These are phyloP conservation scores for Gibbula magus DNA, from an alignment of 2,888 invertebrate genomes.

Conservation along the genomic window DNA sequence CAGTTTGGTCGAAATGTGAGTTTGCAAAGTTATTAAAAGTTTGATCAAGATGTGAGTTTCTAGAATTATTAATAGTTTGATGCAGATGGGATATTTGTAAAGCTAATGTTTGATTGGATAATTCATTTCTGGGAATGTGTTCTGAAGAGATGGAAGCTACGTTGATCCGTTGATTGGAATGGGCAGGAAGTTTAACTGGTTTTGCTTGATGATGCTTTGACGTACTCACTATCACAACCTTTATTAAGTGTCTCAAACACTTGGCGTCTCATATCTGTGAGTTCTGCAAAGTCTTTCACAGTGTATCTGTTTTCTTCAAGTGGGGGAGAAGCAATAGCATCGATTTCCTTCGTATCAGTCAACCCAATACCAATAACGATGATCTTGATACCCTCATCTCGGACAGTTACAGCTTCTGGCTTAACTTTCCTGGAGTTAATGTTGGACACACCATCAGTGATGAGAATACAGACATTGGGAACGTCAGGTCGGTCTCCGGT, in stretches of 20 bases:
- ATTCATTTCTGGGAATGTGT: no score
- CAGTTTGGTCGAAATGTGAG: no score
- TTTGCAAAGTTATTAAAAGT: no score
- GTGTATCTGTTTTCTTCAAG: conserved; percentile 57
- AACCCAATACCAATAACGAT: conserved; percentile 56
- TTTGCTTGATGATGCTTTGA: neutral
- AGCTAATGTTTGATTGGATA: no score
- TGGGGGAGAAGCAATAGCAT: conserved; percentile 57
- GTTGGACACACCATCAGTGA: conserved; percentile 70
- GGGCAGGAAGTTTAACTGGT: no score
- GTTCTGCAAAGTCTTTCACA: conserved; percentile 60
- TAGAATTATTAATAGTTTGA: no score
- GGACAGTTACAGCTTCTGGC: conserved; percentile 57
- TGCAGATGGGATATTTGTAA: no score
- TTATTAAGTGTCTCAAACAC: conserved; percentile 46
- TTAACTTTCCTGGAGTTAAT: conserved; percentile 62
- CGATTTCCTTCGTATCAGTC: conserved; percentile 55
- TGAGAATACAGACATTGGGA: conserved; percentile 59
- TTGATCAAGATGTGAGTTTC: no score
- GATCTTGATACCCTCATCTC: conserved; percentile 47
- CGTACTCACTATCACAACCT: neutral
- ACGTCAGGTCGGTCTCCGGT: conserved; percentile 63
- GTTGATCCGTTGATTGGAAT: no score
- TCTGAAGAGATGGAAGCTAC: no score
- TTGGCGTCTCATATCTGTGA: conserved; percentile 46